Evolutionary conservation across 2,888 invertebrate species (phyloP), one percentile per base, ranked within the genome.

Genomic region (Tryphoninae sp.): DNA sequence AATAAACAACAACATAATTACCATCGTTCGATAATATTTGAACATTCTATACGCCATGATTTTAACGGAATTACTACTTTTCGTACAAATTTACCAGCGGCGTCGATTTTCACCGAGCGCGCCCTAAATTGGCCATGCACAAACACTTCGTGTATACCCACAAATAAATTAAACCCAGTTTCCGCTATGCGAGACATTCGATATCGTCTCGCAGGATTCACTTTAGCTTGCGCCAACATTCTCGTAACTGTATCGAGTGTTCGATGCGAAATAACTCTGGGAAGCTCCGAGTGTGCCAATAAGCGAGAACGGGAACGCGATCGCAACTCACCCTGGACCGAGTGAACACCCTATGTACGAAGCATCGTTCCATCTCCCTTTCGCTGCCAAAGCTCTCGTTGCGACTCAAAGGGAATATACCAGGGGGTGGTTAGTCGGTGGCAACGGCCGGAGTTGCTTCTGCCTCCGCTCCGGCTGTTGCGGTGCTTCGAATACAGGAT

Each of bases 341-440:
- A 65, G 23, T 19, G 58, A 58, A 42, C 53, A 51, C 69, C 74
- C 79, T 75, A 78, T 77, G 81, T 62, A 53, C 61, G 51, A 61
- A 26, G 61, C 55, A 49, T 45, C 22, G 62, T 33, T 67, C 65
- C 61, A 68, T 72, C 67, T 77, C 55, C 71, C 74, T 77, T 75
- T 78, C 72, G 71, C 72, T 49, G 33, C 23, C 65, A 64, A 58
- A 53, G 49, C 59, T 78, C 68, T 80, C 78, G 55, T 64, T 65
- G 62, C 51, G 68, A 65, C 55, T 78, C 79, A 84, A 85, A 85
- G 83, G 77, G 80, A 80, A 80, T 82, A 40, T 71, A 23, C 51
- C 26, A 59, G 33, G 22, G 53, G 11, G 16, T 53, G 45, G 69
- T n/a, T 68, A 67, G 62, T 59, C 19, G 22, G 23, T 53, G 40